A percentile compares a stretch with the other conserved stretches of the same genome.
These are phyloP conservation scores for Chrysodeixis includens DNA, from an alignment of 2,888 invertebrate genomes.

Conservation along the genomic window DNA sequence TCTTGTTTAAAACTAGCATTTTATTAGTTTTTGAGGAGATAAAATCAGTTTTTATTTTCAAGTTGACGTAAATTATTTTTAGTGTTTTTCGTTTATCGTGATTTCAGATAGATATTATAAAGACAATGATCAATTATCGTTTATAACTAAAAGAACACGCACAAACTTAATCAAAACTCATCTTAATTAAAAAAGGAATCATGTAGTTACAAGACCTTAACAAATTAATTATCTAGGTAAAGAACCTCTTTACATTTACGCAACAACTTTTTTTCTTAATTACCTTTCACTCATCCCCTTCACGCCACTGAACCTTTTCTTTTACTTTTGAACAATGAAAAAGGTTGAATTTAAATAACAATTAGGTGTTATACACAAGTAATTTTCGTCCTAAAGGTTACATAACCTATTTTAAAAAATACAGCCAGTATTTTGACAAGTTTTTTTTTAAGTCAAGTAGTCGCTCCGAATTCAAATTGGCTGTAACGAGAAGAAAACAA, in stretches of 20 bases:
- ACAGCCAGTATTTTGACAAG: slow-evolving; percentile 15
- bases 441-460: slow-evolving; percentile 24
- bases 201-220: background rate
- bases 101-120: too few relatives aligned
- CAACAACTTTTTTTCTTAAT: slow-evolving; percentile 31
- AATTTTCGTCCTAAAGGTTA: background rate
- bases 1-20: too few relatives aligned
- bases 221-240: background rate
- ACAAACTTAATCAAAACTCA: background rate
- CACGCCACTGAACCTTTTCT: slow-evolving; percentile 7
- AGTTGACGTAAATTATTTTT: too few relatives aligned
- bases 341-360: slow-evolving; percentile 36
- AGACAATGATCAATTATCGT: too few relatives aligned
- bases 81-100: too few relatives aligned
- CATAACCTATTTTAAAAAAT: slow-evolving; percentile 25
- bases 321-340: slow-evolving; percentile 24
- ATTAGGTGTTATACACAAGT: slow-evolving; percentile 6
- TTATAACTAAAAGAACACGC: too few relatives aligned
- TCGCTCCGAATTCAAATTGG: slow-evolving; percentile 28
- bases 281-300: slow-evolving; percentile 26
- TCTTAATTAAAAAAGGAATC: background rate
- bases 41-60: too few relatives aligned
- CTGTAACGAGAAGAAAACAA: background rate
- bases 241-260: background rate
- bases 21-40: too few relatives aligned